These are phyloP conservation scores for Coleophora deauratella DNA, from an alignment of 2,888 invertebrate genomes.

Conservation along the genomic window DNA sequence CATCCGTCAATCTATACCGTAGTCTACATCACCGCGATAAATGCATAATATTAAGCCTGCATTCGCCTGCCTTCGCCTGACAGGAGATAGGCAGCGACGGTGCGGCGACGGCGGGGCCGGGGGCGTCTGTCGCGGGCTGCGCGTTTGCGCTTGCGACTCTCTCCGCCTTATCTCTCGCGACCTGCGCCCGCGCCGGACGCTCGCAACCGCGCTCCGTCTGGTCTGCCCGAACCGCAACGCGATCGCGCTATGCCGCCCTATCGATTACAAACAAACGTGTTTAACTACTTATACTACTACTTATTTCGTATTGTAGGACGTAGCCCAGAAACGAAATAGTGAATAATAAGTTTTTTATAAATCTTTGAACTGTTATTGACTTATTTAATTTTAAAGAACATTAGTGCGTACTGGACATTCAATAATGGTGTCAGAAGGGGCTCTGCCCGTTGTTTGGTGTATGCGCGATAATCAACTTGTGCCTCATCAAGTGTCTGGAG, in stretches of 20 bases:
- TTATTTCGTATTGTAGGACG: slow-evolving; percentile 46
- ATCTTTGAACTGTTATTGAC: no score
- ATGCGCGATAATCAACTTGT: slow-evolving; percentile 79
- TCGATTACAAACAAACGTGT: slow-evolving; percentile 48
- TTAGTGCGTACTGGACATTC: slow-evolving; percentile 14
- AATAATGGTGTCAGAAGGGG: slow-evolving; percentile 77
- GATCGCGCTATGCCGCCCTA: slow-evolving; percentile 58
- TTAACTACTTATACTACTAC: slow-evolving; percentile 44
- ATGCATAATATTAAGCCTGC: no score
- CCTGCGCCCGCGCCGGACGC: slow-evolving; percentile 71
- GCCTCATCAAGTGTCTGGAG: slow-evolving; percentile 79
- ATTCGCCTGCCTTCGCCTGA: no score
- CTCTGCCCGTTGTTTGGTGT: slow-evolving; percentile 79
- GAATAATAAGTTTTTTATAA: slow-evolving; percentile 19
- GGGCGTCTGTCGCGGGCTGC: slow-evolving; percentile 36
- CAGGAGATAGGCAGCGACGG: slow-evolving; percentile 35
- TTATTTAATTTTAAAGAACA: neutral
- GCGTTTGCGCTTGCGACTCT: slow-evolving; percentile 61
- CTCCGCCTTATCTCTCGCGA: slow-evolving; percentile 73
- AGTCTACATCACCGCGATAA: no score
- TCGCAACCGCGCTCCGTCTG: slow-evolving; percentile 38
- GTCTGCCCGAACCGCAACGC: slow-evolving; percentile 41
- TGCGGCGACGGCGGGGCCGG: slow-evolving; percentile 43
- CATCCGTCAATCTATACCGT: no score
- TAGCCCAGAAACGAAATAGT: slow-evolving; percentile 52